Evolutionary conservation across 2,797 vertebrate genomes (phyloP).

Genomic region (Spinus pinus): DNA sequence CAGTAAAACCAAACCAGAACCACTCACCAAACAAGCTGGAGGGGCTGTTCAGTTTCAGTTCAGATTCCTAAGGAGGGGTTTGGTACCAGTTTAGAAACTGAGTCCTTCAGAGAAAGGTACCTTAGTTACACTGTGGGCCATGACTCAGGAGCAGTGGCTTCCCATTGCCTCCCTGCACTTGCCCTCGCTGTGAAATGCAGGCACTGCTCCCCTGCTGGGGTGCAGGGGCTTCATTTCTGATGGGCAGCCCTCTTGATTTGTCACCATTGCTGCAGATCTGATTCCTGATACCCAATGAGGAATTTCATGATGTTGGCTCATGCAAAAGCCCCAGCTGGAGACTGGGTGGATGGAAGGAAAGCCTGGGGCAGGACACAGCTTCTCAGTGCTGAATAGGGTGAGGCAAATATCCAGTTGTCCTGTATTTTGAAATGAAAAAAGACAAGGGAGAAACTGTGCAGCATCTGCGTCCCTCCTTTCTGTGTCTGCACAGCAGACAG

Average conservation of each 20-base stretch:
- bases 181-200: neutral
- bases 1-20: neutral
- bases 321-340: neutral
- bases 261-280: accelerated
- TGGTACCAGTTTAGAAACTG: neutral
- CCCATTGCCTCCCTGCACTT: neutral
- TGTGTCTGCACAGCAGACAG: neutral
- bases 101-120: neutral
- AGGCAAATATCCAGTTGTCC: neutral
- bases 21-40: neutral
- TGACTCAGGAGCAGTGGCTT: neutral
- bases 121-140: accelerated
- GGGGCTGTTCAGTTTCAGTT: neutral
- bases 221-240: neutral
- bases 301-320: neutral
- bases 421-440: neutral
- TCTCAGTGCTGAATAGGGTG: neutral
- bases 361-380: neutral
- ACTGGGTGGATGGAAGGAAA: neutral
- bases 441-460: neutral
- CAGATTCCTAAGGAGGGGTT: neutral
- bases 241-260: neutral
- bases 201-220: accelerated
- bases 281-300: neutral
- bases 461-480: neutral